Conservation (phyloP, 2,113 vertebrate genomes). For the Bucco capensis region DNA sequence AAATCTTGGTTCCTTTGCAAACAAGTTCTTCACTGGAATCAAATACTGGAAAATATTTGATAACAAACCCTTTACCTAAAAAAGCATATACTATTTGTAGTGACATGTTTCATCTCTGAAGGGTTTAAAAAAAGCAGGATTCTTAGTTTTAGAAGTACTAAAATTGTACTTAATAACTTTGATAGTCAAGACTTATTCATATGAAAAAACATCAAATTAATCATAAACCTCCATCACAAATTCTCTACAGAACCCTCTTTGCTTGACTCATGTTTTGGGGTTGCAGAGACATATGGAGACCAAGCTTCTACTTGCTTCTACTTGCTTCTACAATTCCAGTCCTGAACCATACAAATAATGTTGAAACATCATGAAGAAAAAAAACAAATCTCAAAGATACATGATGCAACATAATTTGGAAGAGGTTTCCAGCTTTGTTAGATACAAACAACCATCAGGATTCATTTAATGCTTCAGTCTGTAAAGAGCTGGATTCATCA, state of each 20-base stretch:
- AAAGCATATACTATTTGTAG: neutral
- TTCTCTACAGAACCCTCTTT: neutral
- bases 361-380: neutral
- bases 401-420: neutral
- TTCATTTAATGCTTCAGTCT: neutral
- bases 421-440: neutral
- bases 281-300: neutral
- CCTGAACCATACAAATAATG: neutral
- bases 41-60: neutral
- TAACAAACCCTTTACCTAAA: neutral
- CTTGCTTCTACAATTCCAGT: neutral
- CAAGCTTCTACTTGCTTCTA: constrained; percentile 8
- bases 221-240: neutral
- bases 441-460: neutral
- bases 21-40: neutral
- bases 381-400: neutral
- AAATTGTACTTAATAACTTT: neutral
- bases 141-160: neutral
- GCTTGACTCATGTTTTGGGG: neutral
- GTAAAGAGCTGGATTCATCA: neutral
- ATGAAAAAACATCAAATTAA: neutral
- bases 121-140: neutral
- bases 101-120: neutral
- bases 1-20: neutral
- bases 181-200: neutral